These are phyloP conservation scores for Psittacara wagleri DNA, from an alignment of 2,113 vertebrate species.

Conservation along the genomic window DNA sequence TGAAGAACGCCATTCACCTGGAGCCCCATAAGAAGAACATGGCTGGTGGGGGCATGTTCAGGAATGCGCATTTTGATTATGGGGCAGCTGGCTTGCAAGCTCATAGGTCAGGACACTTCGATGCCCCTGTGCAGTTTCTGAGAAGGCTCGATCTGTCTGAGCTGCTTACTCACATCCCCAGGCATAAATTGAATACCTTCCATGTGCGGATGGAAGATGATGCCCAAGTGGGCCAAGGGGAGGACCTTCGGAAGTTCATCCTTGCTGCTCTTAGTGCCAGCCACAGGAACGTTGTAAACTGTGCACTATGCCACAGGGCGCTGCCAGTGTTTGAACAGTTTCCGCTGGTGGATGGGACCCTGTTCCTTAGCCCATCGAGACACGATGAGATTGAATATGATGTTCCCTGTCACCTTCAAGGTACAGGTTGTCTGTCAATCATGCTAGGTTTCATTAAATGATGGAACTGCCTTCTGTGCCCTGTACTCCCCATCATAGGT, in stretches of 20 bases:
- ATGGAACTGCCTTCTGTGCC: neutral
- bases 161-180: constrained; percentile 91
- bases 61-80: constrained; percentile 84
- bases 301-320: constrained; percentile 90
- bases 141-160: constrained; percentile 95
- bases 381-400: constrained; percentile 99
- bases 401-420: constrained; percentile 98
- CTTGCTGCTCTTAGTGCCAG: constrained; percentile 95
- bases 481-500: neutral
- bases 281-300: constrained; percentile 96
- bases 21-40: constrained; percentile 90
- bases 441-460: constrained; percentile 49
- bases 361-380: constrained; percentile 95
- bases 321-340: constrained; percentile 98
- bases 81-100: constrained; percentile 76
- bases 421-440: constrained; percentile 80
- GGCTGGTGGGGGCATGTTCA: constrained; percentile 73
- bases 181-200: constrained; percentile 98
- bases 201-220: constrained; percentile 99
- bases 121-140: constrained; percentile 91
- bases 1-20: constrained; percentile 92
- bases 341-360: constrained; percentile 94
- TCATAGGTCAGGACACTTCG: constrained; percentile 81
- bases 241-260: constrained; percentile 97
- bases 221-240: constrained; percentile 94